Base-by-base conservation (phyloP, 2,797 vertebrate species). In the Poecilia wingei region DNA sequence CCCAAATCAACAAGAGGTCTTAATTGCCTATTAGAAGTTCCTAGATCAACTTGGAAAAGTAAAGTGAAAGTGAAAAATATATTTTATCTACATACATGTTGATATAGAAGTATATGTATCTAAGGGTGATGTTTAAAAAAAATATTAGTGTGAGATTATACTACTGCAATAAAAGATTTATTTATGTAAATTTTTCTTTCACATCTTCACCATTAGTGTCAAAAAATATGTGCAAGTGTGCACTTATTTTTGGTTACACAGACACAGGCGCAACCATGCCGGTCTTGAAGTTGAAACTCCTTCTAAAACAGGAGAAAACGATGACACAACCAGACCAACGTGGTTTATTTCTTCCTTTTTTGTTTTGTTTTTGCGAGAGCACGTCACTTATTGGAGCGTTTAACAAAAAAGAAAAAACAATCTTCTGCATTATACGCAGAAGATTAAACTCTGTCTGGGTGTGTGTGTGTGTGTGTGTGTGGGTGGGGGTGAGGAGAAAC, bases 391-490 rank as follows among this genome's bases (percentile, higher is more conserved):
- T 87, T 83, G 85, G 76, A 81, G 84, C 73, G 70, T 92, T 93
- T 89, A 85, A 90, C 90, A 92, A 88, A 89, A 94, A 31, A 13
- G 7, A 33, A 12, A 31, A 31, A 28, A 41, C 1, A 31, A 31
- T 31, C 31, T 31, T 31, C 90, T 90, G 89, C 89, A 91, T 25
- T 53, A 53, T 81, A 80, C 88, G 81, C 87, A 90, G 88, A 86
- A 90, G 91, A 96, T 96, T 95, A 95, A 95, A 94, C 95, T 94
- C 93, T 91, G 93, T 94, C 88, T 90, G 86, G 88, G 90, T 91
- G 89, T 87, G 81, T 90, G 2, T 53, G 22, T 6, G 68, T 46
- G n/a, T 41, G 41, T 41, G 41, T 41, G 41, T 41, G 41, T 41
- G 41, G 13, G 68, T 46, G 6, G 25, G 41, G 92, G 94, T 93